Evolutionary conservation across 2,888 invertebrate species (phyloP), one percentile per base, ranked within the genome.

Genomic region (Esperia sulphurella): DNA sequence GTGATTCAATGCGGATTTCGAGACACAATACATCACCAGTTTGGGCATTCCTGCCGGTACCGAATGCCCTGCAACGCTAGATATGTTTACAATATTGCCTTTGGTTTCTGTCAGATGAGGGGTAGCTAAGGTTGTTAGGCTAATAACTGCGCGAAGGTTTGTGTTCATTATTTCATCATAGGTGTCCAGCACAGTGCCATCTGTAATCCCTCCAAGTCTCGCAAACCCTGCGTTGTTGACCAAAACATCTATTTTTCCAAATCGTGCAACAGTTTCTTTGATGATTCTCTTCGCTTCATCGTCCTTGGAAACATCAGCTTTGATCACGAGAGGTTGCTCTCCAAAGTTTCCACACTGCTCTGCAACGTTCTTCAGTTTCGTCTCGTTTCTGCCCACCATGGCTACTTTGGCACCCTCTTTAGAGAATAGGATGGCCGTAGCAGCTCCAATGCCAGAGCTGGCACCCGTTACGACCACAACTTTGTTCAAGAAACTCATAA

Each of bases 1-100:
- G 63, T 95, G 94, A 73, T 95, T 95, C 10, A 95, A 62, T 4
- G 93, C 94, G 33, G 94, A 88, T 78, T 96, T 95, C 13, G 94
- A 93, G 87, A 94, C 92, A 49, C 85, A 83, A 67, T 95, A 95
- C 0, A 57, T 2, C 13, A 58, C 21, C 5, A 37, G 42, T 0
- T 28, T 0, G 3, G 47, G 28, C n/a, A 33, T 9, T 0, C 21
- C 21, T 21, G 14, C 21, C 4, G 48, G 41, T 0, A 46, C 40
- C 6, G 14, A 40, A 5, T 42, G 29, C 1, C 59, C 66, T 5
- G 50, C 61, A 0, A 63, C 40, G 49, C 78, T 79, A 0, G 80
- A 79, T 35, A 76, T 59, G 29, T 79, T 80, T 0, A 81, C 51
- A 0, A 81, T 67, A 42, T 74, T 79, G 0, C 78, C 68, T 53